Percentiles rank a stretch among this genome's conserved stretches.
phyloP scores from a whole-genome alignment of 35 echinoderm and acorn worm genomes.

The Diadema setosum region DNA sequence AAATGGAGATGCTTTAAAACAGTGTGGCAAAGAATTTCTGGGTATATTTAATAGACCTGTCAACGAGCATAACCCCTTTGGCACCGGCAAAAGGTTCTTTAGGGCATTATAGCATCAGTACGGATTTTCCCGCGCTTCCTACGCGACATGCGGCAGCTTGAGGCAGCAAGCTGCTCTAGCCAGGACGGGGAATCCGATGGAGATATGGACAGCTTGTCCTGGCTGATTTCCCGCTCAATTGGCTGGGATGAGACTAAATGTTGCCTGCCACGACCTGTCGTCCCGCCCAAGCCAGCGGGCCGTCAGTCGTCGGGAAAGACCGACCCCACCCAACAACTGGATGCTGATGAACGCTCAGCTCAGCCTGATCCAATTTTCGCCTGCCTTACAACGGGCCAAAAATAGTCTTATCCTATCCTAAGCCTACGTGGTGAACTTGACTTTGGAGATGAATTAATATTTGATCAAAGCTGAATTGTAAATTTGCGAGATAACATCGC shows the following conservation, averaged over 20 bases:
- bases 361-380: constrained; percentile 1
- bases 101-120: background rate
- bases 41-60: too few relatives aligned
- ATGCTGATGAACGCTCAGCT: background rate
- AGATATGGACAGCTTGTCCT: background rate
- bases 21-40: too few relatives aligned
- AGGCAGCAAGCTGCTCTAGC: too few relatives aligned
- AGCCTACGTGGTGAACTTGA: too few relatives aligned
- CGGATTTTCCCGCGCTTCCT: background rate
- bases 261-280: constrained; percentile 11
- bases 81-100: too few relatives aligned
- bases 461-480: too few relatives aligned
- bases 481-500: too few relatives aligned
- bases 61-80: too few relatives aligned
- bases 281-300: background rate
- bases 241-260: constrained; percentile 16
- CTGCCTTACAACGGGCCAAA: background rate
- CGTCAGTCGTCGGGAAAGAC: constrained; percentile 1
- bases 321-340: background rate
- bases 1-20: too few relatives aligned
- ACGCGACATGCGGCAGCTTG: background rate
- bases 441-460: too few relatives aligned
- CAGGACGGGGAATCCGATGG: background rate
- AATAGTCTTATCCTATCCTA: too few relatives aligned
- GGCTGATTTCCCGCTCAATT: constrained; percentile 10